A percentile compares a stretch with the other conserved stretches of the same genome.
Evolutionary conservation across 2,113 vertebrate species (phyloP).

Genomic region (Eleginops maclovinus): DNA sequence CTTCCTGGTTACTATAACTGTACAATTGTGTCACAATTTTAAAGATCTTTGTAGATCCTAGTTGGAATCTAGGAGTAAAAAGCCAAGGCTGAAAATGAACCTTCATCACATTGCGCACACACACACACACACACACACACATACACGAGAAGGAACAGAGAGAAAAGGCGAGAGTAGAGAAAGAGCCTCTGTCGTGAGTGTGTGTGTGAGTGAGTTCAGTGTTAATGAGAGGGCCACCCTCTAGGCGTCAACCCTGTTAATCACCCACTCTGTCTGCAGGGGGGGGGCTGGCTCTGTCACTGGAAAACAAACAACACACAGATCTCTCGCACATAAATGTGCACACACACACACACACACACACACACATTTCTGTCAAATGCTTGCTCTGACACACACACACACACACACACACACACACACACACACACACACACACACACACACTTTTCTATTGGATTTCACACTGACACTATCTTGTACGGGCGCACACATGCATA

Average conservation of each 20-base stretch:
- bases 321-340: constrained; percentile 36
- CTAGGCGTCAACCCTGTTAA: constrained; percentile 81
- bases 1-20: too few species aligned
- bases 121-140: constrained; percentile 36
- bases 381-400: constrained; percentile 8
- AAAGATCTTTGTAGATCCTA: too few species aligned
- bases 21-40: too few species aligned
- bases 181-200: constrained; percentile 35
- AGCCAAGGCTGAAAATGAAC: too few species aligned
- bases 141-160: constrained; percentile 28
- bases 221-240: constrained; percentile 83
- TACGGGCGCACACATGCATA: constrained; percentile 11
- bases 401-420: neutral
- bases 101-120: neutral
- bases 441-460: constrained; percentile 38
- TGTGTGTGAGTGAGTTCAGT: constrained; percentile 57
- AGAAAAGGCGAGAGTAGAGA: constrained; percentile 53
- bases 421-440: constrained; percentile 7
- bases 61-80: too few species aligned
- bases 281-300: constrained; percentile 75
- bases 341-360: neutral
- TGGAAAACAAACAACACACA: constrained; percentile 77
- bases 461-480: constrained; percentile 35
- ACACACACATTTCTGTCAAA: constrained; percentile 39
- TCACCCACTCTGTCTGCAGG: constrained; percentile 81